Base-by-base conservation (phyloP, 30 jellyfish, hydroid and myxozoan genomes). In the Cassiopea andromeda region DNA sequence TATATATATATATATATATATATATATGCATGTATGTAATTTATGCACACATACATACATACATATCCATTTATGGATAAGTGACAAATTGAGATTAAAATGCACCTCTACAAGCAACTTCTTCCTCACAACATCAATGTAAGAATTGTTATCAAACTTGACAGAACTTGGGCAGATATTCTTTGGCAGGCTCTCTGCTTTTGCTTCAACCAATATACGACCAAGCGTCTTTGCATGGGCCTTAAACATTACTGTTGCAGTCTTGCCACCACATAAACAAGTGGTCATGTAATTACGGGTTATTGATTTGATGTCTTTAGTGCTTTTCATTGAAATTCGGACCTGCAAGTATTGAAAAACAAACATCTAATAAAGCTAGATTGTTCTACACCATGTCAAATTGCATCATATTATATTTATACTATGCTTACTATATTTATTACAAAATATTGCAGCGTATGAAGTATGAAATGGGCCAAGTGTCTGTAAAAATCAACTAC, bases 241-340 rank as follows among this genome's bases (percentile, higher is more conserved):
- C 77, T 81, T 90, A 92, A 95, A 95, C 92, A 80, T 78, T 1
- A 87, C 97, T 0, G 97, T 95, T 12, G 98, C 97, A 45, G 99
- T 66, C 44, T 67, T 75, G 70, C 94, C 97, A 61, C 97, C 96
- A 48, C 99, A 91, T 2, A 91, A 44, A 75, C 99, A 95, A 2
- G 81, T 75, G 58, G 73, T 84, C 54, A 93, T 84, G 19, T 79
- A 75, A 44, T 78, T 76, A 2, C 96, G 94, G 38, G 98, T 86
- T 6, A 78, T 45, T 2, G 89, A 57, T 47, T 71, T 49, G 75
- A 80, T 85, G 43, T 91, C 96, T 59, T 84, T 70, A 18, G 97
- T 70, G 74, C 15, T 46, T 49, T 88, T 89, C 93, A 95, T 78
- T 47, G 97, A 74, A n/a, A 95, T 48, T 15, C 79, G 84, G 1